Conservation (phyloP, 2,797 vertebrate species). For the Coregonus sp. region DNA sequence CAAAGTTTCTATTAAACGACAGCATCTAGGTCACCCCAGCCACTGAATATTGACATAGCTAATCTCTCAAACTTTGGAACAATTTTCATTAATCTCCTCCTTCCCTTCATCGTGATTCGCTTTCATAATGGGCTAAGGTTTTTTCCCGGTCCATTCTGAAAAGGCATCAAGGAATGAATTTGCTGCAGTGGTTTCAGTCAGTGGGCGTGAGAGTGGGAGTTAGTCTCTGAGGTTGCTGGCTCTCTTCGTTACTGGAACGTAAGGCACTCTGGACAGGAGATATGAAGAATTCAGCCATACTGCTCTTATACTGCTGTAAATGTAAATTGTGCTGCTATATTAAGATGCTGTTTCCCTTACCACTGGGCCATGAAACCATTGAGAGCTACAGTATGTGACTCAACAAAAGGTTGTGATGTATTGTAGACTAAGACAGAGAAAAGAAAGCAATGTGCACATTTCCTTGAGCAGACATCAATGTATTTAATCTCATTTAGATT, state of each 20-base stretch:
- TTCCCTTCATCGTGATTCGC: background rate
- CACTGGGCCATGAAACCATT: background rate
- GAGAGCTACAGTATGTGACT: too few relatives aligned
- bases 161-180: conserved; percentile 15
- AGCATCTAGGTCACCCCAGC: conserved; percentile 11
- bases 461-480: too few relatives aligned
- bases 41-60: conserved; percentile 18
- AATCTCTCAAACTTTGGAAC: conserved; percentile 20
- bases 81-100: background rate
- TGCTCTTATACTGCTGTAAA: too few relatives aligned
- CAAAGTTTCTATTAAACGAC: conserved; percentile 30
- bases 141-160: conserved; percentile 3
- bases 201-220: background rate
- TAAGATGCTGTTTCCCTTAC: background rate
- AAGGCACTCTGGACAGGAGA: too few relatives aligned
- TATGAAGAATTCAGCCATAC: too few relatives aligned
- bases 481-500: background rate
- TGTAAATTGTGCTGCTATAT: too few relatives aligned
- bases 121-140: background rate
- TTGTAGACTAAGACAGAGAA: background rate
- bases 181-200: background rate
- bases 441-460: background rate
- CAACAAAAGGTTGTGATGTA: background rate
- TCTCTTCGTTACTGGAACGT: too few relatives aligned
- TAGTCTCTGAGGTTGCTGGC: too few relatives aligned